phyloP scores from a whole-genome alignment of 2,113 vertebrate genomes.

The Tylochromis polylepis region DNA sequence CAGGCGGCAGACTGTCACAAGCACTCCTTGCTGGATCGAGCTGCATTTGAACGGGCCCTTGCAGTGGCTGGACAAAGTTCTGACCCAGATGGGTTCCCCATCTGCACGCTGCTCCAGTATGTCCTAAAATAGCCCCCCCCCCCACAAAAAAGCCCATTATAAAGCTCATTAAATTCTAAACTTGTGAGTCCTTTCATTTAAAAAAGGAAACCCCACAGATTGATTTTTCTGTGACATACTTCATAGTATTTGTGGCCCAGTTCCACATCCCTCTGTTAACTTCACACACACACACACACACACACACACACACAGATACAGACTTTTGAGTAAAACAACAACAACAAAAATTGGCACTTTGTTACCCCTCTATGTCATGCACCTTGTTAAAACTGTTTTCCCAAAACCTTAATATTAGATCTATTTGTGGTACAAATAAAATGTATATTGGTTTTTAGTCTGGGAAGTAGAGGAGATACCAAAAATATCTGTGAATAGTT shows the following conservation, averaged over 20 bases:
- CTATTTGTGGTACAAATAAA: constrained; percentile 73
- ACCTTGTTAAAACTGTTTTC: constrained; percentile 74
- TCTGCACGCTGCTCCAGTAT: constrained; percentile 98
- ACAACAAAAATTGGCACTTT: constrained; percentile 68
- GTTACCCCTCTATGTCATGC: constrained; percentile 69
- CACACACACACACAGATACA: constrained; percentile 8
- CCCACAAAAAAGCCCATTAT: constrained; percentile 45
- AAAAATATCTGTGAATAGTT: constrained; percentile 70
- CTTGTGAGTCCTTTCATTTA: constrained; percentile 45
- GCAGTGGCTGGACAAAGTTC: constrained; percentile 98
- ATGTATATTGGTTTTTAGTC: constrained; percentile 69
- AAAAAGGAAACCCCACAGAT: constrained; percentile 38
- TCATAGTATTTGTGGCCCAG: constrained; percentile 62
- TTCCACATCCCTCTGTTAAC: constrained; percentile 55
- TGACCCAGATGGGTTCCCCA: constrained; percentile 98
- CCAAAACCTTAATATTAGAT: constrained; percentile 71
- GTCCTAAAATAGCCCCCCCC: constrained; percentile 77
- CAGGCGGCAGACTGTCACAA: constrained; percentile 96
- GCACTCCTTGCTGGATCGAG: constrained; percentile 99
- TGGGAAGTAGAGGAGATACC: constrained; percentile 63
- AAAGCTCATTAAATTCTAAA: constrained; percentile 60
- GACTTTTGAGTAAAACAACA: constrained; percentile 35
- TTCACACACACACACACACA: neutral
- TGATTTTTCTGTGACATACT: constrained; percentile 50
- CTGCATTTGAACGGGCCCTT: constrained; percentile 96